These are phyloP conservation scores for Lepidurus couesii DNA, from an alignment of 1,140 invertebrate species.

Conservation along the genomic window DNA sequence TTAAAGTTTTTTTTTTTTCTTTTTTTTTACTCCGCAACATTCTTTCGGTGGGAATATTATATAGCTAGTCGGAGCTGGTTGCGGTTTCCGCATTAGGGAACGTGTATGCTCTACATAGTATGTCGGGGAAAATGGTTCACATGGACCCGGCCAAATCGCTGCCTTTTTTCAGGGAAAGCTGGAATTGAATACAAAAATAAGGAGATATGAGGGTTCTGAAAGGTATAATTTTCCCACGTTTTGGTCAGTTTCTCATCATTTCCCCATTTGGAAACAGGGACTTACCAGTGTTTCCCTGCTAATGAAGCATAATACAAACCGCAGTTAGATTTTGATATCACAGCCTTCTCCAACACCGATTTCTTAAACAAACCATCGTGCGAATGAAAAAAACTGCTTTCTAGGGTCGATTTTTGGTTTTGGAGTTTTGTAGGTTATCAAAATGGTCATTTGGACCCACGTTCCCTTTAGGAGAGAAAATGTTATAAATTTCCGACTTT, in stretches of 20 bases:
- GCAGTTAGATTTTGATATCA: neutral
- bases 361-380: too few species aligned
- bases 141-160: neutral
- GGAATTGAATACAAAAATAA: neutral
- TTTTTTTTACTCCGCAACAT: neutral
- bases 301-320: constrained; percentile 1
- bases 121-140: neutral
- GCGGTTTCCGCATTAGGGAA: constrained; percentile 2
- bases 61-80: neutral
- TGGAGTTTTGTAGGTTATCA: too few species aligned
- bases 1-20: neutral
- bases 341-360: too few species aligned
- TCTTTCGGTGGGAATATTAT: neutral
- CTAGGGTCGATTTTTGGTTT: too few species aligned
- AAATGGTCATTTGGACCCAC: too few species aligned
- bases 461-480: too few species aligned
- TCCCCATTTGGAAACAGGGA: neutral
- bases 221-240: neutral
- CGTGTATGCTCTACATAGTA: neutral
- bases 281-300: neutral
- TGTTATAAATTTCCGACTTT: too few species aligned
- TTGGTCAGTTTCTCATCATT: constrained; percentile 2
- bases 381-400: too few species aligned
- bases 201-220: neutral
- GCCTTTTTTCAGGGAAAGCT: neutral